These are phyloP conservation scores for Xenopus petersii DNA, from an alignment of 2,797 vertebrate genomes.

Conservation along the genomic window DNA sequence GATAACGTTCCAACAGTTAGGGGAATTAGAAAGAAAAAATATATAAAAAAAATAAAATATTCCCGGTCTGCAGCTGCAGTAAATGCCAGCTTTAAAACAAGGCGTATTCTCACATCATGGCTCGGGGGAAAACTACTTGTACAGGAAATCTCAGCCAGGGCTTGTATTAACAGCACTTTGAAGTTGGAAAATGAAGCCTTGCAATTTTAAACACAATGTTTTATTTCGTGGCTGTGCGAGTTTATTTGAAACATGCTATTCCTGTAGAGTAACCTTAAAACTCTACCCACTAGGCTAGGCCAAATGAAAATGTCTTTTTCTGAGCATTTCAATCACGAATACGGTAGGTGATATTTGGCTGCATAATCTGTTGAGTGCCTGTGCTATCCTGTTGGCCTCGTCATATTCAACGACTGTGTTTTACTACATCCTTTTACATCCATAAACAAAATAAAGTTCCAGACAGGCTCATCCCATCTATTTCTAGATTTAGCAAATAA, in stretches of 20 bases:
- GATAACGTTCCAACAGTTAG: slow-evolving; percentile 78
- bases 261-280: slow-evolving; percentile 59
- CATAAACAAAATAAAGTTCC: too few relatives aligned
- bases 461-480: too few relatives aligned
- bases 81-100: slow-evolving; percentile 67
- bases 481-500: too few relatives aligned
- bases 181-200: slow-evolving; percentile 70
- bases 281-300: slow-evolving; percentile 53
- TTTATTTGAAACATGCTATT: slow-evolving; percentile 62
- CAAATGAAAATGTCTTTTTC: background rate
- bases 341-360: too few relatives aligned
- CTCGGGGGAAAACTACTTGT: slow-evolving; percentile 64
- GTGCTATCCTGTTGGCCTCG: background rate
- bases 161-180: slow-evolving; percentile 78
- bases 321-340: too few relatives aligned
- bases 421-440: too few relatives aligned
- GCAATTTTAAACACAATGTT: slow-evolving; percentile 61
- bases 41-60: slow-evolving; percentile 19
- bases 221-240: slow-evolving; percentile 59
- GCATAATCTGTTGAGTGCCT: background rate
- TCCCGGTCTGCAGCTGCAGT: slow-evolving; percentile 79
- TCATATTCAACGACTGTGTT: too few relatives aligned
- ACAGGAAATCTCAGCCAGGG: slow-evolving; percentile 68
- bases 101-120: slow-evolving; percentile 65
- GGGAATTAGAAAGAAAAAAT: slow-evolving; percentile 57